Evolutionary conservation across 2,888 invertebrate genomes (phyloP).

Genomic region (Cataglyphis altisquamis): DNA sequence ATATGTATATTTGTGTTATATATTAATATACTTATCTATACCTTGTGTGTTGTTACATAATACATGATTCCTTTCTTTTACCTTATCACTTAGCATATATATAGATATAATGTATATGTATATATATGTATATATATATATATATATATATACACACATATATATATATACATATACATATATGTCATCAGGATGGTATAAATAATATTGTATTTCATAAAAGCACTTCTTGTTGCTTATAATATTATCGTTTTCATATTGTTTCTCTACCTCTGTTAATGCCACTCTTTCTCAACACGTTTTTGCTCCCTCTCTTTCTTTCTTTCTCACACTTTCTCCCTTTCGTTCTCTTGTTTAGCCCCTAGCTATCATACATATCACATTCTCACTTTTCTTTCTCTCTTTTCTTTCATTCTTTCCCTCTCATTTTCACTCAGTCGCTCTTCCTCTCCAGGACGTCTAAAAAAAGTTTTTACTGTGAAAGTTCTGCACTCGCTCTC

Average conservation of each 20-base stretch:
- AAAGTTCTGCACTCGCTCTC: constrained; percentile 6
- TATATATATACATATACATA: constrained; percentile 69
- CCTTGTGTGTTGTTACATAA: constrained; percentile 81
- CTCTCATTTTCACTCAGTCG: not conserved
- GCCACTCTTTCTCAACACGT: constrained; percentile 56
- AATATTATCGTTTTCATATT: constrained; percentile 82
- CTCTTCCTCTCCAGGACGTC: constrained; percentile 38
- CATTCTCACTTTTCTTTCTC: not conserved
- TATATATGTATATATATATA: constrained; percentile 71
- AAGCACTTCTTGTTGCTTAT: constrained; percentile 86
- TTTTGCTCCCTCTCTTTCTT: not conserved
- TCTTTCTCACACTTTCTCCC: not conserved
- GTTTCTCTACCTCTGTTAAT: constrained; percentile 66
- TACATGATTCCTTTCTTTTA: constrained; percentile 80
- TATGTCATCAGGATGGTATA: constrained; percentile 83
- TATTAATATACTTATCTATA: constrained; percentile 82
- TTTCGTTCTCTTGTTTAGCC: not conserved
- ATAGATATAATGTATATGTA: constrained; percentile 64
- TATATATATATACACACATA: constrained; percentile 62
- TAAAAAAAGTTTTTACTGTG: constrained; percentile 56
- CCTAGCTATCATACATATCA: not conserved
- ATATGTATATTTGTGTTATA: constrained; percentile 64
- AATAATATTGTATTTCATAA: constrained; percentile 85
- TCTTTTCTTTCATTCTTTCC: not conserved
- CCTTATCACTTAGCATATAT: constrained; percentile 63